These are phyloP conservation scores for Marisa cornuarietis DNA, from an alignment of 1,140 invertebrate species.

Conservation along the genomic window DNA sequence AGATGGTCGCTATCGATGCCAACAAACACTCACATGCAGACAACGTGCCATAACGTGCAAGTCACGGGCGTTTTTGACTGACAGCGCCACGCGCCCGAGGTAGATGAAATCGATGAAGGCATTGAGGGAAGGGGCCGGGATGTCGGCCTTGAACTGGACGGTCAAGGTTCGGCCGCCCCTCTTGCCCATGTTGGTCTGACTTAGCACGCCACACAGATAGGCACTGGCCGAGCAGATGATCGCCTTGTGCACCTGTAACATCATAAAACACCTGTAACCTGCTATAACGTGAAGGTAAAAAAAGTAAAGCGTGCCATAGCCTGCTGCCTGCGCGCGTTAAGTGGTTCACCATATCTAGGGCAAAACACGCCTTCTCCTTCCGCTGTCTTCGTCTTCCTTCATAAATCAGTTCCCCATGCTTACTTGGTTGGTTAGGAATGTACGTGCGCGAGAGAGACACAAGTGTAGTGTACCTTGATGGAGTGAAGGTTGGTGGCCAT, in stretches of 20 bases:
- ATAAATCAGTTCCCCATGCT: too few relatives aligned
- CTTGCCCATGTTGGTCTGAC: slow-evolving; percentile 20
- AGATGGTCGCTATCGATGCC: too few relatives aligned
- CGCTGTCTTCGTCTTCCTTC: too few relatives aligned
- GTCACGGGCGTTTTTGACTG: slow-evolving; percentile 20
- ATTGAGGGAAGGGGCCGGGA: slow-evolving; percentile 27
- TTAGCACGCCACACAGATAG: slow-evolving; percentile 27
- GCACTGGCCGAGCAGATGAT: slow-evolving; percentile 32
- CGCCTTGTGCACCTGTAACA: slow-evolving; percentile 27
- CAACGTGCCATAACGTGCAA: slow-evolving; percentile 30
- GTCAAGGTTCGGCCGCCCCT: slow-evolving; percentile 16
- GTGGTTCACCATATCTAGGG: too few relatives aligned
- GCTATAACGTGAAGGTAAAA: too few relatives aligned
- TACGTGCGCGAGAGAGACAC: too few relatives aligned
- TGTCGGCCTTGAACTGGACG: slow-evolving; percentile 25
- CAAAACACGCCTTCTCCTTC: too few relatives aligned
- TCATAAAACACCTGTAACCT: too few relatives aligned
- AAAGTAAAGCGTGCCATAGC: too few relatives aligned
- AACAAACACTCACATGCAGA: slow-evolving; percentile 16
- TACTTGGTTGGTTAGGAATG: too few relatives aligned
- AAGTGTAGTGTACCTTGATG: slow-evolving; percentile 9
- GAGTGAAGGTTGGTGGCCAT: slow-evolving; percentile 26
- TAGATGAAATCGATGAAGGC: slow-evolving; percentile 32
- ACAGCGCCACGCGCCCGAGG: slow-evolving; percentile 24
- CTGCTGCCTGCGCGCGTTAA: too few relatives aligned